Percentiles rank a stretch among this genome's conserved stretches.
These are phyloP conservation scores for Semnornis frantzii DNA, from an alignment of 2,113 vertebrate species.

Conservation along the genomic window DNA sequence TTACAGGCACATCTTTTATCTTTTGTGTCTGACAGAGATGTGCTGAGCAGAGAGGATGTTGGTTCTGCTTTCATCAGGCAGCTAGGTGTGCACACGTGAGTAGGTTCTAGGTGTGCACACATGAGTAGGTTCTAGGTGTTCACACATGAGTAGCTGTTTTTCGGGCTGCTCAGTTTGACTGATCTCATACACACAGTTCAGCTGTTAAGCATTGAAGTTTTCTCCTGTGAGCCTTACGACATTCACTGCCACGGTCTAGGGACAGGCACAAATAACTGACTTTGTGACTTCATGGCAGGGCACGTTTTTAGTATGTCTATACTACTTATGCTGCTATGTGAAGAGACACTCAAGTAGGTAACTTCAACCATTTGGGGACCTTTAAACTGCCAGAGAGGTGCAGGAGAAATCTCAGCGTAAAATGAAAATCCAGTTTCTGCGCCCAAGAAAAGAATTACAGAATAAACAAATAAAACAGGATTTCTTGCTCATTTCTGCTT, in stretches of 20 bases:
- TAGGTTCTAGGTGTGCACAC: too few species aligned
- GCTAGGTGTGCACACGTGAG: accelerated
- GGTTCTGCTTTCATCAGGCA: not conserved
- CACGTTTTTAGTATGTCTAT: not conserved
- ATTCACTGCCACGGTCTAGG: accelerated
- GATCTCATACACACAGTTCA: accelerated
- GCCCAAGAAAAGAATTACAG: not conserved
- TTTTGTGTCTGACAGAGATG: not conserved
- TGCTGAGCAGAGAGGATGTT: not conserved
- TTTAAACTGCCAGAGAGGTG: not conserved
- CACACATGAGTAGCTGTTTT: not conserved
- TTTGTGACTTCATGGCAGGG: not conserved
- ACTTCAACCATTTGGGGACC: not conserved
- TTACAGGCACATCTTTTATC: not conserved
- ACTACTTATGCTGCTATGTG: not conserved
- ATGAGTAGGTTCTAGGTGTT: too few species aligned
- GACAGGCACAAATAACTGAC: not conserved
- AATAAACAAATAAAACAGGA: not conserved
- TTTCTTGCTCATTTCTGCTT: not conserved
- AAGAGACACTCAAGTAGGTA: not conserved
- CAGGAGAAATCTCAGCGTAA: not conserved
- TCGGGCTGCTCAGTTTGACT: not conserved
- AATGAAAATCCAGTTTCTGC: not conserved
- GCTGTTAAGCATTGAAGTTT: not conserved
- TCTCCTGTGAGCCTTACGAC: not conserved